A percentile compares a stretch with the other conserved stretches of the same genome.
These are phyloP conservation scores for Coryphaenoides rupestris DNA, from an alignment of 2,113 vertebrate species.

Conservation along the genomic window DNA sequence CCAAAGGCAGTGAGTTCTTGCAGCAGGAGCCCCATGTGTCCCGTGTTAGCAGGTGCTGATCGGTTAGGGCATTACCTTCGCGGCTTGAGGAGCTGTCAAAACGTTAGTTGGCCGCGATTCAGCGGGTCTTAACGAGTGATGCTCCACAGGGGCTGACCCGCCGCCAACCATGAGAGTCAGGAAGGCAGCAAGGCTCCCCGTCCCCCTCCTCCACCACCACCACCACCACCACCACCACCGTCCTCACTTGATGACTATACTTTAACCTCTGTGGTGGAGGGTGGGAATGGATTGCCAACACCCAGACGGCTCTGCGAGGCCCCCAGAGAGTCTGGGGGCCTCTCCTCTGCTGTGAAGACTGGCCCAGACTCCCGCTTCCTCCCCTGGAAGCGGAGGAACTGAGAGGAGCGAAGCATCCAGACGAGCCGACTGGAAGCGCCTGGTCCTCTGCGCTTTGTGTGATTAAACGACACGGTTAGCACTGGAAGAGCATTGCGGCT, in stretches of 20 bases:
- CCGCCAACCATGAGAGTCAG: conserved; percentile 25
- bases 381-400: conserved; percentile 10
- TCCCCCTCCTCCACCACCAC: too few species aligned
- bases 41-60: conserved; percentile 61
- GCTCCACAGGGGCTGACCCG: conserved; percentile 33
- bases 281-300: not conserved
- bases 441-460: conserved; percentile 55
- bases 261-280: not conserved
- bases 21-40: conserved; percentile 33
- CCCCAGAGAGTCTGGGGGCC: conserved; percentile 16
- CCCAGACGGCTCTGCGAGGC: not conserved
- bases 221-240: too few species aligned
- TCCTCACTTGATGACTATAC: not conserved
- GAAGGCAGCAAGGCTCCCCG: not conserved
- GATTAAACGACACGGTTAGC: conserved; percentile 52
- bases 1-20: conserved; percentile 7
- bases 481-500: conserved; percentile 33
- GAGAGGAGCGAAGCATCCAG: conserved; percentile 28
- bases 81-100: conserved; percentile 30
- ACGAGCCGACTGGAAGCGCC: conserved; percentile 56
- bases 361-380: not conserved
- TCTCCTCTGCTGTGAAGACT: not conserved
- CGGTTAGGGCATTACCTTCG: conserved; percentile 36
- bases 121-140: conserved; percentile 48
- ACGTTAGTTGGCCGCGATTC: conserved; percentile 32